phyloP scores from a whole-genome alignment of 2,113 vertebrate species.

The Perca schrenkii region DNA sequence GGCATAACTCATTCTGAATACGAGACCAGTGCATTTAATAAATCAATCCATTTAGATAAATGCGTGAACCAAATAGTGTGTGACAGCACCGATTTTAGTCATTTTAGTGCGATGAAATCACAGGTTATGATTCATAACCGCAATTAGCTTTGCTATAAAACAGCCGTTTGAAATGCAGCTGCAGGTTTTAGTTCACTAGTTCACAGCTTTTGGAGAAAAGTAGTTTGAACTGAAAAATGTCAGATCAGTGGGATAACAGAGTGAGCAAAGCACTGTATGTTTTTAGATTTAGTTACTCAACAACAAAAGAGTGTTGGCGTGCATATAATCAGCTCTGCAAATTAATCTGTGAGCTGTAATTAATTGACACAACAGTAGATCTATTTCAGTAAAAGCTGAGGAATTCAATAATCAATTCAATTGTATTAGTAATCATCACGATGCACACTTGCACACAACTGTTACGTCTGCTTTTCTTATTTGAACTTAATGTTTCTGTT shows the following conservation, averaged over 20 bases:
- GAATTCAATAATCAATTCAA: background rate
- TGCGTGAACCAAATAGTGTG: background rate
- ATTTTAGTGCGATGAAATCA: background rate
- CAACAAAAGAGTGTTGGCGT: background rate
- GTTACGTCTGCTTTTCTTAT: background rate
- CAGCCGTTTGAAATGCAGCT: background rate
- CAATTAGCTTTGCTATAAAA: conserved; percentile 29
- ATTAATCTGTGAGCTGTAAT: background rate
- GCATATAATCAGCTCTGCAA: background rate
- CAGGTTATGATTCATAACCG: conserved; percentile 6
- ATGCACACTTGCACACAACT: background rate
- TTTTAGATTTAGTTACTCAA: background rate
- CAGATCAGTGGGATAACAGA: background rate
- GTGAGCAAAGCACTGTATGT: background rate
- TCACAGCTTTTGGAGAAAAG: conserved; percentile 1
- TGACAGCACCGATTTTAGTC: background rate
- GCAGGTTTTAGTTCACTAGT: conserved; percentile 24
- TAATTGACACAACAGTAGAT: background rate
- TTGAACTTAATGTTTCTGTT: background rate
- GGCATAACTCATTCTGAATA: background rate
- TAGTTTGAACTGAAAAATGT: background rate
- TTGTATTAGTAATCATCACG: background rate
- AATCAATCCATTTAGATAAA: background rate
- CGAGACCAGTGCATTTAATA: background rate
- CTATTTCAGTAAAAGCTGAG: background rate